Evolutionary conservation across 2,797 vertebrate genomes (phyloP), one percentile per base, ranked within the genome.

Genomic region (Halcyon leucocephala): DNA sequence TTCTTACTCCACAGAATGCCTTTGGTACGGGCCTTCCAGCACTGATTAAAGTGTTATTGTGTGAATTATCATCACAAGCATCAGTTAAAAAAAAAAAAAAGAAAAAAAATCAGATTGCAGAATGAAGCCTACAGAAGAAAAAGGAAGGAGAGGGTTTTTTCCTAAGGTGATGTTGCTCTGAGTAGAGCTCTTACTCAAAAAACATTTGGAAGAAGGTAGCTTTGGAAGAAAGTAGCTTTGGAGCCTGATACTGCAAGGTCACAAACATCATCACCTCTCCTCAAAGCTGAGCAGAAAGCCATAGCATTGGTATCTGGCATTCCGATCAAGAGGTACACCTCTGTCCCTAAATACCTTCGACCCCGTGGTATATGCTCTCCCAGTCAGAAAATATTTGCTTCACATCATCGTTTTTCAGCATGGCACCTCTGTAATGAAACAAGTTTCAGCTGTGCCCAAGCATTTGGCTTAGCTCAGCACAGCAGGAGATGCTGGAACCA

Each of bases 401-500:
- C 51, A 71, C 57, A 10, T 71, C 37, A 18, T 48, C 12, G 2
- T 1, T 67, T 80, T 89, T 80, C 61, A 8, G 67, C 82, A 7
- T n/a, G 58, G 62, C n/a, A 88, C 39, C 67, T 86, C 86, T 60
- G 48, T 67, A 73, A 85, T 55, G 67, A 84, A 77, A 85, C 42
- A 72, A 52, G 39, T 21, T 78, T 82, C 86, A 74, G 81, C 86
- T 86, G 93, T 64, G 41, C 60, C 80, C 41, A 11, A 67, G 72
- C 1, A 3, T 55, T 91, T 82, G 85, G 80, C 64, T 83, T 14
- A 9, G 60, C 46, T 74, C 18, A 65, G 86, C 78, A 1, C 64
- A 66, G 96, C 52, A 17, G 74, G 95, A 95, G 88, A 37, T 25
- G 62, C 70, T 97, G 93, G 66, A 69, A 95, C 73, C 77, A 90